Percentiles rank a stretch among this genome's conserved stretches.
Evolutionary conservation across 1,140 invertebrate species (phyloP).

Genomic region (Drosophila pseudoobscura): DNA sequence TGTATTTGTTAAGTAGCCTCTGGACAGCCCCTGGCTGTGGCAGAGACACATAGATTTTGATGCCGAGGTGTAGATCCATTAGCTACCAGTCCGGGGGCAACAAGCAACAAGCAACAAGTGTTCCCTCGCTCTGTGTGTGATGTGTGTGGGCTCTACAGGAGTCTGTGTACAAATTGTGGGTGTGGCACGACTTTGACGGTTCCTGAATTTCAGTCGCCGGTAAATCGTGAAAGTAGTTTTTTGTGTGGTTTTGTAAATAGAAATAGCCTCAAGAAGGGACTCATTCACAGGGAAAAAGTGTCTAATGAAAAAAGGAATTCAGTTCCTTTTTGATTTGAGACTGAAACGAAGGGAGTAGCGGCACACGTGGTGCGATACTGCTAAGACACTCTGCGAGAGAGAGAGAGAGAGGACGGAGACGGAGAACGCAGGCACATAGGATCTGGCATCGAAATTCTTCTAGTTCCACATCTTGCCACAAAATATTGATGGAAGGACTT

Average conservation of each 20-base stretch:
- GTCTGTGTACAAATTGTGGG: constrained; percentile 20
- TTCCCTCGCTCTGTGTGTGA: constrained; percentile 22
- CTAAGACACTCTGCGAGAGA: too few species aligned
- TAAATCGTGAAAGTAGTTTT: constrained; percentile 7
- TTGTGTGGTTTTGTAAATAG: not conserved
- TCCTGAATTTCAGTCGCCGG: constrained; percentile 2
- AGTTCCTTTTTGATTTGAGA: too few species aligned
- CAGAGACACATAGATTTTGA: not conserved
- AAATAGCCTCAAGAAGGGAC: too few species aligned
- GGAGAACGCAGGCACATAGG: too few species aligned
- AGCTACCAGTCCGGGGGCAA: constrained; percentile 53
- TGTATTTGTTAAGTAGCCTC: constrained; percentile 58
- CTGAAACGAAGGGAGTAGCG: too few species aligned
- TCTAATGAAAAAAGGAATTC: too few species aligned
- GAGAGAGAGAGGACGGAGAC: too few species aligned
- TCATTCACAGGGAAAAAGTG: too few species aligned
- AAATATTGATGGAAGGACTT: too few species aligned
- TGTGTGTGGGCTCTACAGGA: constrained; percentile 5
- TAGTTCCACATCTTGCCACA: too few species aligned
- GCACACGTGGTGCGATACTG: too few species aligned
- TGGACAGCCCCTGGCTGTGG: constrained; percentile 7
- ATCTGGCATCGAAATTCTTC: too few species aligned
- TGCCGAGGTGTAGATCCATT: constrained; percentile 73
- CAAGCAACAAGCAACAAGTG: constrained; percentile 37
- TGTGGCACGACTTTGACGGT: constrained; percentile 33